Conservation (phyloP, 2,113 vertebrate genomes). For the Paralichthys olivaceus region DNA sequence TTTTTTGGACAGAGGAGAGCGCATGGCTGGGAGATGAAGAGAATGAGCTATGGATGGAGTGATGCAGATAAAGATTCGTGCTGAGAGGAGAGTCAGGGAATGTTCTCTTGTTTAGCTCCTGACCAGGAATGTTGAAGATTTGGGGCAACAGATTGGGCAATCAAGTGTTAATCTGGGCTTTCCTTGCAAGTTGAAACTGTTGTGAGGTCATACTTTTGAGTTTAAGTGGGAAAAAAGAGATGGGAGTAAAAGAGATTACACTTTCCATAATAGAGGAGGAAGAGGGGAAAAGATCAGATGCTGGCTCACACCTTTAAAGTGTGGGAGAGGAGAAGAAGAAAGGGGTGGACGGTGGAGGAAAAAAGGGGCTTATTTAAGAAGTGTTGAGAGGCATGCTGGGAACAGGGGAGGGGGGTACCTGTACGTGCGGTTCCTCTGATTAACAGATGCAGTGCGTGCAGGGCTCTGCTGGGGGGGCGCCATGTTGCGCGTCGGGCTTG, state of each 20-base stretch:
- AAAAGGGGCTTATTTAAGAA: constrained; percentile 43
- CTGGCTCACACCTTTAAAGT: constrained; percentile 20
- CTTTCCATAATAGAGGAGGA: constrained; percentile 11
- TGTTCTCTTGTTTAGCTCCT: background rate
- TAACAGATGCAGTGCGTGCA: constrained; percentile 96
- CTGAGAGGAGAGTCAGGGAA: constrained; percentile 45
- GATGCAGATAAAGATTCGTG: constrained; percentile 34
- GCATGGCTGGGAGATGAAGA: constrained; percentile 44
- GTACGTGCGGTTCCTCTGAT: constrained; percentile 99
- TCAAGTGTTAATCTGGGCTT: constrained; percentile 1
- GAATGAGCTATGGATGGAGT: constrained; percentile 54
- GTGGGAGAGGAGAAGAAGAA: constrained; percentile 45
- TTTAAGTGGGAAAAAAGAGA: background rate
- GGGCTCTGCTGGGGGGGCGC: constrained; percentile 95
- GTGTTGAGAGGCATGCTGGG: constrained; percentile 70
- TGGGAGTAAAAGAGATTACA: background rate
- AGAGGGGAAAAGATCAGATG: constrained; percentile 19
- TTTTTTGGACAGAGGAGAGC: constrained; percentile 39
- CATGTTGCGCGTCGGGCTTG: constrained; percentile 96
- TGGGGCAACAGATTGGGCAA: constrained; percentile 38
- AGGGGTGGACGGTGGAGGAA: constrained; percentile 10
- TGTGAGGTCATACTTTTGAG: background rate
- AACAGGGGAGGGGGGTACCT: constrained; percentile 86
- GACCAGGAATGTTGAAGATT: constrained; percentile 6
- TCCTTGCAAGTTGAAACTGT: no score